These are phyloP conservation scores for Chaetops frenatus DNA, from an alignment of 2,113 vertebrate species.

Conservation along the genomic window DNA sequence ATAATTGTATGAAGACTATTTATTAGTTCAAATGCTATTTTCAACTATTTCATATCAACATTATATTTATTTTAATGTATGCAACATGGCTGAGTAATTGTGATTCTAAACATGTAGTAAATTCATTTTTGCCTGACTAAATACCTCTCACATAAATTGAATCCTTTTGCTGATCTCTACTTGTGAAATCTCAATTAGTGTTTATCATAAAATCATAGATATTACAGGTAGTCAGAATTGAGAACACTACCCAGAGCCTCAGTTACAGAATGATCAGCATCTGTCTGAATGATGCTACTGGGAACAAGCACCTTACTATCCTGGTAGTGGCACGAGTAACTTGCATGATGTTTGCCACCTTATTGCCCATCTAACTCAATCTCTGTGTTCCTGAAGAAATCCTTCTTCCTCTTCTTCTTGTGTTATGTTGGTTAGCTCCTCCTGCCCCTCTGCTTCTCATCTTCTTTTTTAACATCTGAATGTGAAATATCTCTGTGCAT, in stretches of 20 bases:
- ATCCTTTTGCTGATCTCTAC: neutral
- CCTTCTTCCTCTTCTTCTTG: neutral
- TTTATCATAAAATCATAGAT: neutral
- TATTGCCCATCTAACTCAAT: neutral
- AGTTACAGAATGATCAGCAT: neutral
- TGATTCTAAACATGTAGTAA: neutral
- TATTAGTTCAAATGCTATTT: neutral
- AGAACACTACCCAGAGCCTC: neutral
- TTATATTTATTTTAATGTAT: neutral
- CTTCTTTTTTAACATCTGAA: neutral
- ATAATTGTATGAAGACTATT: neutral
- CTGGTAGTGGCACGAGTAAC: accelerated
- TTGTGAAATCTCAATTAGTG: neutral
- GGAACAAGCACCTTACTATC: neutral
- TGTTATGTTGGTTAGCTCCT: neutral
- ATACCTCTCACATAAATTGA: neutral
- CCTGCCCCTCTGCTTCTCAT: neutral
- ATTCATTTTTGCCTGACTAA: neutral
- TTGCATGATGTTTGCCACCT: neutral
- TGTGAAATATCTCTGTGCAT: neutral
- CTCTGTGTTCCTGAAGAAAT: neutral
- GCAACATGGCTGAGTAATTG: neutral
- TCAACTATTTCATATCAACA: neutral
- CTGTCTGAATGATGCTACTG: neutral
- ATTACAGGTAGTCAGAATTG: neutral